A percentile compares a stretch with the other conserved stretches of the same genome.
These are phyloP conservation scores for Leptinotarsa lineolata DNA, from an alignment of 1,140 invertebrate species.

Conservation along the genomic window DNA sequence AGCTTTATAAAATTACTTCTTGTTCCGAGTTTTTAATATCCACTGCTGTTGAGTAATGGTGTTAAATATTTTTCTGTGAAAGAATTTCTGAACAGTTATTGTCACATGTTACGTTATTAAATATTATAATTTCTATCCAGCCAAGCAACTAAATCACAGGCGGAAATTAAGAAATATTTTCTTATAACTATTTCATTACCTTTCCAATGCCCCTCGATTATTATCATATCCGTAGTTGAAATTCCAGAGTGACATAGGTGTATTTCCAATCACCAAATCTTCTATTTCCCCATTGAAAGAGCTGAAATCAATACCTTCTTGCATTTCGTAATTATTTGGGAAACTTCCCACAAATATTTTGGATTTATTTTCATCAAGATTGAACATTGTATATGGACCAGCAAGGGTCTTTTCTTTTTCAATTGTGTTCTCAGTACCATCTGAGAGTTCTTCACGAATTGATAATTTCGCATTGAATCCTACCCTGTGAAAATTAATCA, in stretches of 20 bases:
- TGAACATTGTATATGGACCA: slow-evolving; percentile 80
- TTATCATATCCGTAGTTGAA: slow-evolving; percentile 79
- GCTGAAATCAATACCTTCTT: slow-evolving; percentile 68
- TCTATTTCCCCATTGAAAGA: slow-evolving; percentile 90
- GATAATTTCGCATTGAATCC: slow-evolving; percentile 82
- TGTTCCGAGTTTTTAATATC: too few relatives aligned
- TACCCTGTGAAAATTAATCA: slow-evolving; percentile 62
- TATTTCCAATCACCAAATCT: slow-evolving; percentile 85
- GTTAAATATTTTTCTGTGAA: too few relatives aligned
- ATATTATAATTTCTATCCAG: too few relatives aligned
- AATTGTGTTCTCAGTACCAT: slow-evolving; percentile 62
- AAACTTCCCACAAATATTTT: slow-evolving; percentile 91
- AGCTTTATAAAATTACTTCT: too few relatives aligned
- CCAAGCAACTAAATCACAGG: too few relatives aligned
- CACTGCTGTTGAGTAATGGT: too few relatives aligned
- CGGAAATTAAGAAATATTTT: too few relatives aligned
- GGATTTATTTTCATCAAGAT: slow-evolving; percentile 82
- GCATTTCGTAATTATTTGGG: slow-evolving; percentile 72
- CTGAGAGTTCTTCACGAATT: slow-evolving; percentile 74
- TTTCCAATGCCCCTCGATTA: slow-evolving; percentile 71
- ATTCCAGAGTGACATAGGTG: slow-evolving; percentile 93
- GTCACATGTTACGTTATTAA: too few relatives aligned
- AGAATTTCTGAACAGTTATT: too few relatives aligned
- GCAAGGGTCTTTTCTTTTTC: slow-evolving; percentile 66
- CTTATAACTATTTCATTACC: slow-evolving; percentile 56